A percentile compares a stretch with the other conserved stretches of the same genome.
phyloP scores from a whole-genome alignment of 1,140 invertebrate species.

The Drosophila mauritiana region DNA sequence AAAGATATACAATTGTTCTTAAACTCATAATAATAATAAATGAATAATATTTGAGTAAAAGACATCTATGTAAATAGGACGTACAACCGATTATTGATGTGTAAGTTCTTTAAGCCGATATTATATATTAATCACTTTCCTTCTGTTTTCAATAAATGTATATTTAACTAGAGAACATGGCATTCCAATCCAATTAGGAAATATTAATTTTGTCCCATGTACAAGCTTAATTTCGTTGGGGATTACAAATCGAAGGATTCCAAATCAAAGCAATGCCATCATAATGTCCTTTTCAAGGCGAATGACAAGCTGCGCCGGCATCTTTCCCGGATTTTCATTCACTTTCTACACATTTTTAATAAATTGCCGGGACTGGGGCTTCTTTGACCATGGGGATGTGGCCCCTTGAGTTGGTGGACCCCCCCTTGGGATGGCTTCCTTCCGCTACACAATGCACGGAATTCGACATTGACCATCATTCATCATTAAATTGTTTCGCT shows the following conservation, averaged over 20 bases:
- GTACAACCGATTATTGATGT: too few relatives aligned
- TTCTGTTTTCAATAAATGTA: neutral
- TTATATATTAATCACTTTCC: too few relatives aligned
- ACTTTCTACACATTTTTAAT: slow-evolving; percentile 44
- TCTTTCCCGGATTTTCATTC: slow-evolving; percentile 20
- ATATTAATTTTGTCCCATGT: neutral
- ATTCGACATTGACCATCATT: slow-evolving; percentile 77
- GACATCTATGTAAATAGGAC: too few relatives aligned
- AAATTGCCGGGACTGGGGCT: slow-evolving; percentile 8
- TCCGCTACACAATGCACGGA: slow-evolving; percentile 23
- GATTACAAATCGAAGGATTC: neutral
- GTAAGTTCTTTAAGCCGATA: too few relatives aligned
- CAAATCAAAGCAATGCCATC: neutral
- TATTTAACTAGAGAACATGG: neutral
- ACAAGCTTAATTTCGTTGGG: neutral
- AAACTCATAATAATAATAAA: too few relatives aligned
- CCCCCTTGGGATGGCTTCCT: slow-evolving; percentile 5
- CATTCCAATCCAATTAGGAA: too few relatives aligned
- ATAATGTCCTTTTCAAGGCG: slow-evolving; percentile 13
- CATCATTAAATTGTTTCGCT: slow-evolving; percentile 82
- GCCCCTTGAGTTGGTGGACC: neutral
- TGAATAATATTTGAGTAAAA: too few relatives aligned
- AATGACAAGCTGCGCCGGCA: slow-evolving; percentile 14
- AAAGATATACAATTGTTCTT: too few relatives aligned
- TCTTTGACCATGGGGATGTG: slow-evolving; percentile 56